Evolutionary conservation across 2,797 vertebrate genomes (phyloP).

Genomic region (Momotus momota): DNA sequence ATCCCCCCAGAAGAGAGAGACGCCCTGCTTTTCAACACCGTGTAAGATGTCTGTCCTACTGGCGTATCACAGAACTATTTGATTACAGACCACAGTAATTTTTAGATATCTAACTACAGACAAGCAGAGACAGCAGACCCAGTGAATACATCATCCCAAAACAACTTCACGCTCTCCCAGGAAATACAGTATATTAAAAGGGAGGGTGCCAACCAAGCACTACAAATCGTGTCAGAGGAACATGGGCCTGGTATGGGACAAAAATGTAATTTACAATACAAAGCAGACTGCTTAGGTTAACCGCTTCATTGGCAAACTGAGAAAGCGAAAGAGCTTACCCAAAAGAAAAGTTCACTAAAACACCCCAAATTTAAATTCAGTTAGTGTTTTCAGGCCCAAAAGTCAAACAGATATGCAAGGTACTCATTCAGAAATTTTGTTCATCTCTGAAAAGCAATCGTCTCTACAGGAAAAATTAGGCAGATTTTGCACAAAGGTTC

Average conservation of each 20-base stretch:
- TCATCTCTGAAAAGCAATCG: background rate
- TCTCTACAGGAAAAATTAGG: background rate
- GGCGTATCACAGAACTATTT: background rate
- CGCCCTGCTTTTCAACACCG: background rate
- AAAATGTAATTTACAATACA: background rate
- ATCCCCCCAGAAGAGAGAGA: background rate
- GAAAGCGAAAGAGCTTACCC: background rate
- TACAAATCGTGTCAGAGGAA: background rate
- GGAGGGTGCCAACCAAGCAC: background rate
- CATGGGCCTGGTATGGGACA: fast-evolving
- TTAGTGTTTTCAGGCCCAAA: background rate
- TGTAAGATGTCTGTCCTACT: background rate
- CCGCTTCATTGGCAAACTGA: background rate
- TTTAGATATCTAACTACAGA: background rate
- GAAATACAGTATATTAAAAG: background rate
- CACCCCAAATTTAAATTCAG: background rate
- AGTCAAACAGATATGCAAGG: background rate
- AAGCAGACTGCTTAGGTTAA: background rate
- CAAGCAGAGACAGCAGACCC: background rate
- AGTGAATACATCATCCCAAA: background rate
- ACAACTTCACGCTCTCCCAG: background rate
- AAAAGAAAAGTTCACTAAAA: background rate
- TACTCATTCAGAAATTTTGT: background rate
- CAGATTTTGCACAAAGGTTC: background rate
- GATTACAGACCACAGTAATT: background rate